Conservation (phyloP, 2,888 invertebrate genomes). For the Dinocampus coccinellae region DNA sequence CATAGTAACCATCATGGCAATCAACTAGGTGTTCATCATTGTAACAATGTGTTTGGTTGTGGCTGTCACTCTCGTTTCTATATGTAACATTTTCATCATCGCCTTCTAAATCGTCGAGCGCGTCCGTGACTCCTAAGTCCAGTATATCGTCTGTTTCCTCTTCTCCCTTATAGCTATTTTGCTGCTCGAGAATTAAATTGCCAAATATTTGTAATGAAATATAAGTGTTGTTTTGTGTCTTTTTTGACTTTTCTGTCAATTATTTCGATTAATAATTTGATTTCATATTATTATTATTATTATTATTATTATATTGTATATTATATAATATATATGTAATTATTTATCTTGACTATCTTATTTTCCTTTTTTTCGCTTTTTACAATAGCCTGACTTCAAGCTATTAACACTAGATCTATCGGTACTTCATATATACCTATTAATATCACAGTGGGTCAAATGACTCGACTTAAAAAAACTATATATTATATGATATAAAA, state of each 20-base stretch:
- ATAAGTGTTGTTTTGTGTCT: conserved; percentile 41
- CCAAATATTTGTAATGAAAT: conserved; percentile 59
- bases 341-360: neutral
- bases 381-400: too few species aligned
- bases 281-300: conserved; percentile 36
- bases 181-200: conserved; percentile 62
- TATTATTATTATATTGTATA: neutral
- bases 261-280: conserved; percentile 26
- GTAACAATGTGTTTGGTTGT: conserved; percentile 60
- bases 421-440: too few species aligned
- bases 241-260: conserved; percentile 34
- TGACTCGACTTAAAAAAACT: too few species aligned
- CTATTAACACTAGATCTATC: too few species aligned
- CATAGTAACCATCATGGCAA: conserved; percentile 55
- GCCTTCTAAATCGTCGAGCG: conserved; percentile 66
- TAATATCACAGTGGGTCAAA: too few species aligned
- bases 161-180: conserved; percentile 68
- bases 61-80: conserved; percentile 59
- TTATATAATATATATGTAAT: neutral
- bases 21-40: conserved; percentile 53
- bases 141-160: conserved; percentile 69
- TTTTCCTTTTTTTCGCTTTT: too few species aligned
- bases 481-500: too few species aligned
- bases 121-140: conserved; percentile 69
- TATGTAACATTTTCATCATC: conserved; percentile 66